These are phyloP conservation scores for Scaptomyza parva DNA, from an alignment of 2,888 invertebrate genomes.

Conservation along the genomic window DNA sequence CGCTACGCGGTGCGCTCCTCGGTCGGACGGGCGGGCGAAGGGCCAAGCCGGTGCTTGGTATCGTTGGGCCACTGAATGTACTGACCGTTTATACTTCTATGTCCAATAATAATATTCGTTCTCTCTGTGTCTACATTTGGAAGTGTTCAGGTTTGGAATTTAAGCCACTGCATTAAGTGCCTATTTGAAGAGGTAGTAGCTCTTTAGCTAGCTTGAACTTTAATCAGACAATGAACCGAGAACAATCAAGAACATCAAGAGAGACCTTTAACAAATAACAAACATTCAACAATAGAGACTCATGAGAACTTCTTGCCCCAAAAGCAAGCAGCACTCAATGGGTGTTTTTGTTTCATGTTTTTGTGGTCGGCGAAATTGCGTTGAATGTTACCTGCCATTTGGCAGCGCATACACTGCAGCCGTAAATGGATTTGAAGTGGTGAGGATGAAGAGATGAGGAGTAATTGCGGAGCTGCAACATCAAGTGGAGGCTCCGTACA, in stretches of 20 bases:
- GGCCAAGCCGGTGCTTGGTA: too few species aligned
- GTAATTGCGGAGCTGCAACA: conserved; percentile 1
- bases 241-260: conserved; percentile 24
- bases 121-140: too few species aligned
- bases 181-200: too few species aligned
- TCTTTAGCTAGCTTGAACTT: conserved; percentile 20
- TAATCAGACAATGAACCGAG: conserved; percentile 40
- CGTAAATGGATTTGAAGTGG: conserved; percentile 10
- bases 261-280: neutral
- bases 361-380: conserved; percentile 74
- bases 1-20: too few species aligned
- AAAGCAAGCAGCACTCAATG: conserved; percentile 32
- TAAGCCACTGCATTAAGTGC: neutral
- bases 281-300: conserved; percentile 32
- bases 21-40: too few species aligned
- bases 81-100: too few species aligned
- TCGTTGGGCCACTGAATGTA: too few species aligned
- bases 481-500: conserved; percentile 35
- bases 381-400: conserved; percentile 79
- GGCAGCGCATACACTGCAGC: conserved; percentile 55
- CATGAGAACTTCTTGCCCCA: conserved; percentile 19
- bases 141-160: neutral
- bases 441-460: neutral
- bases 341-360: conserved; percentile 51
- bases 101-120: too few species aligned